Conservation (phyloP, 2,113 vertebrate genomes). For the Carassius auratus region DNA sequence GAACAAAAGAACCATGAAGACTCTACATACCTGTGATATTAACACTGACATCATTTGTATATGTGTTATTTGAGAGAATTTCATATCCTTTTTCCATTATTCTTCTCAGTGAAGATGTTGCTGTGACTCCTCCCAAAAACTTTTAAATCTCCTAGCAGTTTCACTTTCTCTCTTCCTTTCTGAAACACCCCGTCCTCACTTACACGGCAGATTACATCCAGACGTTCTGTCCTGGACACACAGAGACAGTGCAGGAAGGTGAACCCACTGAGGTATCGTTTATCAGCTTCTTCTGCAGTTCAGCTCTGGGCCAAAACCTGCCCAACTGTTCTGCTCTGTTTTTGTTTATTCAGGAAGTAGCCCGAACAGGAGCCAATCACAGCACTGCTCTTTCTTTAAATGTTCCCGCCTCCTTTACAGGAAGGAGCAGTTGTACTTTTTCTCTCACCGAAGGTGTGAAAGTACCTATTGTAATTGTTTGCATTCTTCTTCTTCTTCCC, state of each 20-base stretch:
- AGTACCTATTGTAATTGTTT: too few species aligned
- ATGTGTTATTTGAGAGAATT: constrained; percentile 49
- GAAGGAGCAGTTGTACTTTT: constrained; percentile 49
- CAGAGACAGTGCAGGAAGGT: neutral
- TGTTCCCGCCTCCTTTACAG: constrained; percentile 58
- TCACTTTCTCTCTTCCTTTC: constrained; percentile 54
- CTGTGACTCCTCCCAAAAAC: constrained; percentile 30
- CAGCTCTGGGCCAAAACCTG: constrained; percentile 17
- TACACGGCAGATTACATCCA: constrained; percentile 2
- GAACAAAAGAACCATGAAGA: neutral
- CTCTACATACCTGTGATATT: constrained; percentile 63
- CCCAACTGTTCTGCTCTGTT: constrained; percentile 56
- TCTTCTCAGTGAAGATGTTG: constrained; percentile 38
- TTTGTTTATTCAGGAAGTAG: constrained; percentile 70
- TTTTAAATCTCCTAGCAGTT: constrained; percentile 47
- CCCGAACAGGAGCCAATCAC: constrained; percentile 62
- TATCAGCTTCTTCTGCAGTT: constrained; percentile 39
- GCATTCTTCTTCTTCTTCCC: too few species aligned
- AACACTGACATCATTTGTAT: constrained; percentile 55
- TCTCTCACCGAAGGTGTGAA: too few species aligned
- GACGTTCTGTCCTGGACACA: neutral
- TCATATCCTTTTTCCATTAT: constrained; percentile 65
- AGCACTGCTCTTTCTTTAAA: constrained; percentile 12
- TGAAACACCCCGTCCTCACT: constrained; percentile 37
- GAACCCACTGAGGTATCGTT: neutral